Evolutionary conservation across 2,888 invertebrate genomes (phyloP).

Genomic region (Smittia aterrima): DNA sequence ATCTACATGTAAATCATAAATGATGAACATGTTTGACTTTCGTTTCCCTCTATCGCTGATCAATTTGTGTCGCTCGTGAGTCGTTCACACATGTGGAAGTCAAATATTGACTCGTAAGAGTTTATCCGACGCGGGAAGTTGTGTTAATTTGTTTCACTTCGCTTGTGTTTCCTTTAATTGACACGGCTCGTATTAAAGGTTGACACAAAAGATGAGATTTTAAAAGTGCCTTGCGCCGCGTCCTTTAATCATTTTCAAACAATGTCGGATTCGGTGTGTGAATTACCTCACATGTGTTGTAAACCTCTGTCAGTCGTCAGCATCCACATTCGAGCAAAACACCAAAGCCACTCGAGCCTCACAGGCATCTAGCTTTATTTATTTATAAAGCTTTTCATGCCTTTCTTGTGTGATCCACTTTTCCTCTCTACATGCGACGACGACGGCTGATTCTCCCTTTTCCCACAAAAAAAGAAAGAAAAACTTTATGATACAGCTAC

Average conservation of each 20-base stretch:
- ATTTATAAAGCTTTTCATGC: conserved; percentile 15
- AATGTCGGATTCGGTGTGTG: neutral
- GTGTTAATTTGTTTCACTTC: neutral
- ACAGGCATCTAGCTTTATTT: neutral
- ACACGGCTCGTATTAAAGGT: neutral
- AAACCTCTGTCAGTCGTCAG: neutral
- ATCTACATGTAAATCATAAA: conserved; percentile 6
- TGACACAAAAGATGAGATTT: neutral
- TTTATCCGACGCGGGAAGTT: neutral
- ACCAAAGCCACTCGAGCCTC: neutral
- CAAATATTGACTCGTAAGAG: neutral
- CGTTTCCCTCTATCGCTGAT: neutral
- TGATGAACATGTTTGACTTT: conserved; percentile 19
- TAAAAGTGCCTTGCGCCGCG: neutral
- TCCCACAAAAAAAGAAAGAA: neutral
- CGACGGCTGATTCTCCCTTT: neutral
- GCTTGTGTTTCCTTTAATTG: neutral
- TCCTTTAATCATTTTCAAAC: neutral
- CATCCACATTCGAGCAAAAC: neutral
- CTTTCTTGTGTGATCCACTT: conserved; percentile 4
- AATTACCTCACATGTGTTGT: neutral
- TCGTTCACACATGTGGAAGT: neutral
- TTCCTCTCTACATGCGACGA: neutral
- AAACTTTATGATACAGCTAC: neutral
- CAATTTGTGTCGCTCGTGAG: neutral